These are phyloP conservation scores for Ectemnius cavifrons DNA, from an alignment of 2,888 invertebrate species.

Conservation along the genomic window DNA sequence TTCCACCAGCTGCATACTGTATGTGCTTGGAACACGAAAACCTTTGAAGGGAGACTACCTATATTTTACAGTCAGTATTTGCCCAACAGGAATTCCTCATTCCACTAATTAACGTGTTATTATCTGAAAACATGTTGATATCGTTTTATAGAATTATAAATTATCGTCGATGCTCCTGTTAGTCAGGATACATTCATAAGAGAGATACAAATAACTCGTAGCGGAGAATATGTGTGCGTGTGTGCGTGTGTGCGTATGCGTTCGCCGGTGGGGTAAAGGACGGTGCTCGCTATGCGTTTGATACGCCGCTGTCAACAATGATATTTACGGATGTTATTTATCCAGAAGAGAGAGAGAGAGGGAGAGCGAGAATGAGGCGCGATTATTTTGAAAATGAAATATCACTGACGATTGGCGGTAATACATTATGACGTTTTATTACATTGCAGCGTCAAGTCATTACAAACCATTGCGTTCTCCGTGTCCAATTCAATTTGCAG, in stretches of 20 bases:
- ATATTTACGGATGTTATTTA: conserved; percentile 1
- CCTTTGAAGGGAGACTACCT: too few relatives aligned
- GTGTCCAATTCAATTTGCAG: too few relatives aligned
- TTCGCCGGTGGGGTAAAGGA: background rate
- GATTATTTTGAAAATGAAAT: background rate
- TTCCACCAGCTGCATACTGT: too few relatives aligned
- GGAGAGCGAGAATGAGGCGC: background rate
- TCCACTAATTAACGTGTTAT: background rate
- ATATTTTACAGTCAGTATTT: too few relatives aligned
- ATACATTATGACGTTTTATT: conserved; percentile 2
- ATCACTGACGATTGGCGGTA: conserved; percentile 1
- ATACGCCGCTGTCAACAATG: conserved; percentile 2
- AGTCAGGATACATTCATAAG: background rate
- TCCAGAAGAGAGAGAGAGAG: background rate
- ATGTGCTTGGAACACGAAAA: too few relatives aligned
- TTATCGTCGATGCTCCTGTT: background rate
- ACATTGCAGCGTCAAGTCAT: background rate
- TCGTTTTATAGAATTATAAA: background rate
- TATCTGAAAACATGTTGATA: background rate
- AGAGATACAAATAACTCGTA: background rate
- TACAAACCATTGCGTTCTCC: too few relatives aligned
- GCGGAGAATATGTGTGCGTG: background rate
- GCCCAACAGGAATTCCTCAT: background rate
- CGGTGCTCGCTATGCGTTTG: background rate
- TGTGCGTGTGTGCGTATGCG: too few relatives aligned